These are phyloP conservation scores for Chrysaora quinquecirrha DNA, from an alignment of 30 jellyfish, hydroid and myxozoan genomes.

Conservation along the genomic window DNA sequence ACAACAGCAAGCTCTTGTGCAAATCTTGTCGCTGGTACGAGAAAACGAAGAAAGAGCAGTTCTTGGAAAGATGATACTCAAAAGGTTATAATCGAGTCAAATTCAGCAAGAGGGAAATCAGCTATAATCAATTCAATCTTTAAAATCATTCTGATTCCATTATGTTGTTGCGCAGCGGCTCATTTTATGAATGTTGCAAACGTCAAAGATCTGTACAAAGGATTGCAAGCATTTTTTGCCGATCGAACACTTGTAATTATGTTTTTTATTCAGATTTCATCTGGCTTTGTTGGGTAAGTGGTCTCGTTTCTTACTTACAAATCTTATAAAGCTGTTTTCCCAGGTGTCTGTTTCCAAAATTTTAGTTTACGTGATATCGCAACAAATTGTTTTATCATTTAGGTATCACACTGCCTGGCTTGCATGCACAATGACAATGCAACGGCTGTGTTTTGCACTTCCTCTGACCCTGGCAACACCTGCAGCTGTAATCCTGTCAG, in stretches of 20 bases:
- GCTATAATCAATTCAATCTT: conserved; percentile 71
- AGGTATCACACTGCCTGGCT: conserved; percentile 88
- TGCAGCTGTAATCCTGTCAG: conserved; percentile 63
- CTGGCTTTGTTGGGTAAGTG: conserved; percentile 83
- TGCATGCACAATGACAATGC: conserved; percentile 92
- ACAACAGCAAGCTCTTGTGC: not conserved
- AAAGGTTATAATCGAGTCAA: conserved; percentile 77
- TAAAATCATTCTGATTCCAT: conserved; percentile 75
- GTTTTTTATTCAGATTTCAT: conserved; percentile 74
- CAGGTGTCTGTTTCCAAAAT: too few species aligned
- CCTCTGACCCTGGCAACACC: conserved; percentile 93
- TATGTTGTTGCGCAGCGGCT: conserved; percentile 70
- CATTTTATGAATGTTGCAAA: conserved; percentile 85
- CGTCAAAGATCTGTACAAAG: conserved; percentile 42
- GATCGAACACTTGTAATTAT: conserved; percentile 65
- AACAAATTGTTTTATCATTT: too few species aligned
- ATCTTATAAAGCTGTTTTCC: too few species aligned
- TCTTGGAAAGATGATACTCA: conserved; percentile 72
- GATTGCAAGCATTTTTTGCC: conserved; percentile 38
- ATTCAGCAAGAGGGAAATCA: conserved; percentile 92
- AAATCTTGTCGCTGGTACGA: conserved; percentile 1
- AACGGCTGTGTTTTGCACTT: conserved; percentile 88
- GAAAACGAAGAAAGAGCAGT: conserved; percentile 27
- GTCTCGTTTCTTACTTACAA: too few species aligned
- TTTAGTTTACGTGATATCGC: too few species aligned